Base-by-base conservation (phyloP, 2,888 invertebrate genomes). In the Eupithecia centaureata region DNA sequence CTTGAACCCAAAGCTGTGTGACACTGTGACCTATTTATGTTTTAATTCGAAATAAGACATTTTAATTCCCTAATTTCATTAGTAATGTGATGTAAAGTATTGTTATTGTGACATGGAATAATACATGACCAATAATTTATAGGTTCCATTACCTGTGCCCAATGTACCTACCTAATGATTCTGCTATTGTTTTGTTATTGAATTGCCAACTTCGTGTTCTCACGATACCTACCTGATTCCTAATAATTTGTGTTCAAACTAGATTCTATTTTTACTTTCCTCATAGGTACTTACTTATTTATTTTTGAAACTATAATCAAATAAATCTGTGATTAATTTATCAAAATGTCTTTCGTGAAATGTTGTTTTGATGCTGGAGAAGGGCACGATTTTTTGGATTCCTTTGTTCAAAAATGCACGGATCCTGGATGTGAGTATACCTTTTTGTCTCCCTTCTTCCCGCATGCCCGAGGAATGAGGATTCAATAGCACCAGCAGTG, bases 291-390 rank as follows among this genome's bases (percentile, higher is more conserved):
- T 7, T 47, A 65, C 52, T 57, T 38, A 47, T 54, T 62, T 60
- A 57, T 18, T 63, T 28, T 62, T 62, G 63, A 13, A 22, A 12
- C 63, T 33, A 35, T 57, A 8, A 32, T 25, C 12, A 57, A 57
- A 57, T 30, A 2, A 64, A 30, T 51, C 22, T 57, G 56, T 52
- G 51, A 33, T 18, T n/a, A n/a, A n/a, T n/a, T n/a, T 47, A 70
- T 61, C 42, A 70, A 73, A 79, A 96, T 96, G 96, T 95, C 95
- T 77, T 94, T 96, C 73, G 94, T 97, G 73, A 96, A 95, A 85
- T 97, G 97, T 89, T 97, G 97, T 90, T 97, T 97, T 85, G 96
- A 97, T 83, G 94, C 95, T 63, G 94, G 94, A 22, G 96, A 97
- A 82, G 92, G 96, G 42, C 95, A 96, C 18, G 96, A 97, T 85